Base-by-base conservation (phyloP, 2,888 invertebrate genomes). In the Lasioglossum marginatum region DNA sequence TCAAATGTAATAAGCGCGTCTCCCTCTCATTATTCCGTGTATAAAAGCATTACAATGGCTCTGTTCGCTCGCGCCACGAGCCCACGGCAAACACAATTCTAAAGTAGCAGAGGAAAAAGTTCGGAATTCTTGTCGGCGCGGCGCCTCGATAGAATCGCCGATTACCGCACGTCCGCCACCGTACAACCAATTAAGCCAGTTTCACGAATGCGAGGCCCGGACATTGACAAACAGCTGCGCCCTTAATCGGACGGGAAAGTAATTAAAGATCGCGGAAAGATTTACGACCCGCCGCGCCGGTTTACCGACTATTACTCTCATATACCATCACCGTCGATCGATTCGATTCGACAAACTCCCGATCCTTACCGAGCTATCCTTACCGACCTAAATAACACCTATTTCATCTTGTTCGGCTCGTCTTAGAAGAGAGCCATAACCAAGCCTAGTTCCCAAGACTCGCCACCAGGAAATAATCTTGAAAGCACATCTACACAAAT, bases 221-320 rank as follows among this genome's bases (percentile, higher is more conserved):
- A 87, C 90, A 79, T 73, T 91, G 91, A 88, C 85, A 83, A 88
- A 86, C 70, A 75, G n/a, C 71, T 70, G 48, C 73, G 74, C 43
- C 87, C 77, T 37, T 57, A 81, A 73, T 73, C 80, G 27, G 82
- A 81, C 76, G 70, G 68, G 43, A 75, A 81, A 43, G 79, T 63
- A 87, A 89, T 83, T 89, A 83, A 84, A 89, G 87, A 79, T 86
- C 74, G 77, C 34, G 43, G 31, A 40, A 78, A 75, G 86, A 90
- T 90, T 91, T 91, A 91, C 83, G 87, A 75, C 27, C 34, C 48
- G 31, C 81, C 16, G 77, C 48, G 31, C 81, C 16, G 77, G n/a
- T 48, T 73, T 57, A 60, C 82, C 77, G 78, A 60, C 43, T 77
- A 72, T 70, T 74, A 72, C 43, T 75, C 27, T 45, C 73, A 66